A percentile compares a stretch with the other conserved stretches of the same genome.
Conservation (phyloP, 2,888 invertebrate species). For the Platerodrilus igneus region DNA sequence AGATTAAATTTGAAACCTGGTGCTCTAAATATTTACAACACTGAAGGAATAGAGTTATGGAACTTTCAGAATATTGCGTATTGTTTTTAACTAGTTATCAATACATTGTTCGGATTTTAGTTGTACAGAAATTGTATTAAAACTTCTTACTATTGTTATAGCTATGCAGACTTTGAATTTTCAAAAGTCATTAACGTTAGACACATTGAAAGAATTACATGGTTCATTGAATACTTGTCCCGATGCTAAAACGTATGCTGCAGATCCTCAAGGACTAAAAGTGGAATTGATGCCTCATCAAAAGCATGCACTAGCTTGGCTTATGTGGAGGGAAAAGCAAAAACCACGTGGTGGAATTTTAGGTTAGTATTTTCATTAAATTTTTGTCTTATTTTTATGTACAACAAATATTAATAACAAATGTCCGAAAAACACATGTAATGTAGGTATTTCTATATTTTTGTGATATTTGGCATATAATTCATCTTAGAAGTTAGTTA, state of each 20-base stretch:
- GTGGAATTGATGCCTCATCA: slow-evolving; percentile 78
- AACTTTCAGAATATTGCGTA: too few relatives aligned
- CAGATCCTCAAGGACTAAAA: slow-evolving; percentile 60
- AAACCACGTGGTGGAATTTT: slow-evolving; percentile 82
- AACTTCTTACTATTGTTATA: slow-evolving; percentile 31
- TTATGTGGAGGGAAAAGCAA: slow-evolving; percentile 85
- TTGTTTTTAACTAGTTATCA: slow-evolving; percentile 4
- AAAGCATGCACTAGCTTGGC: slow-evolving; percentile 79
- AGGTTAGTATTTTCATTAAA: slow-evolving; percentile 50
- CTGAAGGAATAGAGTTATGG: too few relatives aligned
- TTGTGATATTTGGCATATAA: background rate
- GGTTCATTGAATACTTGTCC: slow-evolving; percentile 66
- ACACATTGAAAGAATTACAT: slow-evolving; percentile 68
- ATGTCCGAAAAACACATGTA: background rate
- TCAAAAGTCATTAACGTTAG: slow-evolving; percentile 65
- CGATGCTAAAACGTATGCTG: slow-evolving; percentile 53
- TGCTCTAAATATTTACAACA: too few relatives aligned
- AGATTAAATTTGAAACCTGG: too few relatives aligned
- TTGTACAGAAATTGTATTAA: background rate
- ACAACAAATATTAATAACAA: slow-evolving; percentile 24
- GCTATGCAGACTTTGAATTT: slow-evolving; percentile 66
- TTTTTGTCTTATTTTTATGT: too few relatives aligned
- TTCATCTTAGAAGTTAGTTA: background rate
- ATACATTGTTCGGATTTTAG: background rate
- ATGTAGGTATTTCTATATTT: too few relatives aligned